phyloP scores from a whole-genome alignment of 2,888 invertebrate species.

The Neoascia interrupta region DNA sequence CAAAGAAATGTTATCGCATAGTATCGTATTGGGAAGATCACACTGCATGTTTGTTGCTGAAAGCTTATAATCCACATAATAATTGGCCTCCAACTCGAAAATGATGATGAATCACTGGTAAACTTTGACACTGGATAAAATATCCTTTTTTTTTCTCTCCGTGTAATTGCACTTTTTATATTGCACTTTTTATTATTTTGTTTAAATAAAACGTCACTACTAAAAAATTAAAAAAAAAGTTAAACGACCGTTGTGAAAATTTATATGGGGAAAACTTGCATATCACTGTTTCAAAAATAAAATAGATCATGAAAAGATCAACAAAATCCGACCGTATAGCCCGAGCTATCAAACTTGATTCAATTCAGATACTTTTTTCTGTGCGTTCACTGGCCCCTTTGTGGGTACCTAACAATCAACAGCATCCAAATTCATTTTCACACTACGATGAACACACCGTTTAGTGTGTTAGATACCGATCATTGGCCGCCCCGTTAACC shows the following conservation, averaged over 20 bases:
- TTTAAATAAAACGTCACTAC: too few species aligned
- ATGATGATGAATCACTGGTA: constrained; percentile 27
- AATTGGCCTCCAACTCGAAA: constrained; percentile 70
- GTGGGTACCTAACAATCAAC: constrained; percentile 18
- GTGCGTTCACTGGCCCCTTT: constrained; percentile 18
- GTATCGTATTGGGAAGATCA: constrained; percentile 72
- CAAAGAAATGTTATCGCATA: constrained; percentile 73
- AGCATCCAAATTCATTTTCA: constrained; percentile 66
- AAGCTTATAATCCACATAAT: constrained; percentile 71
- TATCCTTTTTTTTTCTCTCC: constrained; percentile 25
- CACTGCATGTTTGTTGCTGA: constrained; percentile 72
- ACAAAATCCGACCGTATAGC: too few species aligned
- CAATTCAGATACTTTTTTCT: constrained; percentile 6
- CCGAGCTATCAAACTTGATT: too few species aligned
- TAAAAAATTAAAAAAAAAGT: too few species aligned
- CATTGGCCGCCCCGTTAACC: constrained; percentile 56
- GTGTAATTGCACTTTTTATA: constrained; percentile 18
- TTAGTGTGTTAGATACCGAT: constrained; percentile 66
- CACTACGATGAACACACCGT: constrained; percentile 59
- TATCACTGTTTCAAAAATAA: too few species aligned
- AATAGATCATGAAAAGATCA: too few species aligned
- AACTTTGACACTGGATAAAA: not conserved
- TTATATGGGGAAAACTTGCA: too few species aligned
- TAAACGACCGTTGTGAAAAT: too few species aligned
- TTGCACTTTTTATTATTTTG: not conserved